phyloP scores from a whole-genome alignment of 37 sponge, comb jelly and placozoan species.

The Chondrosia reniformis region DNA sequence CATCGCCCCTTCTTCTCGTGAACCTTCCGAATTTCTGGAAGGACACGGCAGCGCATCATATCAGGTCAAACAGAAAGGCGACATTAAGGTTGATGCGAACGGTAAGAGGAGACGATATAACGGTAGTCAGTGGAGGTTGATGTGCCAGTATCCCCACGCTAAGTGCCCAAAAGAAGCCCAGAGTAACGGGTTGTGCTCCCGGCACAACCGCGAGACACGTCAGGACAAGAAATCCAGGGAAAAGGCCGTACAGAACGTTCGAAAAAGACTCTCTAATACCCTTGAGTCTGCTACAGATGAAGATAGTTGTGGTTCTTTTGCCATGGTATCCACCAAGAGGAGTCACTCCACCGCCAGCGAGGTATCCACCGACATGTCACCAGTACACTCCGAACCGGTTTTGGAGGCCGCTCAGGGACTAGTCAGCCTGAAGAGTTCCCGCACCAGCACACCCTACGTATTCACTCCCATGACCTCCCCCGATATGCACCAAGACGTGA shows the following conservation, averaged over 20 bases:
- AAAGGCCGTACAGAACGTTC: not conserved
- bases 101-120: not conserved
- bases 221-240: not conserved
- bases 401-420: not conserved
- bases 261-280: too few relatives aligned
- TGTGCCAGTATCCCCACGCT: not conserved
- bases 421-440: constrained; percentile 2
- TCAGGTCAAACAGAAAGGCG: not conserved
- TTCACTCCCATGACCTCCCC: not conserved
- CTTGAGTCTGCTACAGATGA: not conserved
- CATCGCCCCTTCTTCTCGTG: too few relatives aligned
- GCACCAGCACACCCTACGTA: constrained; percentile 5
- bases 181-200: not conserved
- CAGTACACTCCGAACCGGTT: not conserved
- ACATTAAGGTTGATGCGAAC: too few relatives aligned
- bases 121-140: not conserved
- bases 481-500: too few relatives aligned
- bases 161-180: not conserved
- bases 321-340: too few relatives aligned
- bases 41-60: too few relatives aligned
- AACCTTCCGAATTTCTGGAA: too few relatives aligned
- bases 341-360: constrained; percentile 12
- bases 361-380: not conserved
- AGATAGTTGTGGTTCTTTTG: too few relatives aligned
- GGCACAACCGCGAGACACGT: not conserved